These are phyloP conservation scores for Cladopsammia gracilis DNA, from an alignment of 64 coral and sea anemone genomes.

Conservation along the genomic window DNA sequence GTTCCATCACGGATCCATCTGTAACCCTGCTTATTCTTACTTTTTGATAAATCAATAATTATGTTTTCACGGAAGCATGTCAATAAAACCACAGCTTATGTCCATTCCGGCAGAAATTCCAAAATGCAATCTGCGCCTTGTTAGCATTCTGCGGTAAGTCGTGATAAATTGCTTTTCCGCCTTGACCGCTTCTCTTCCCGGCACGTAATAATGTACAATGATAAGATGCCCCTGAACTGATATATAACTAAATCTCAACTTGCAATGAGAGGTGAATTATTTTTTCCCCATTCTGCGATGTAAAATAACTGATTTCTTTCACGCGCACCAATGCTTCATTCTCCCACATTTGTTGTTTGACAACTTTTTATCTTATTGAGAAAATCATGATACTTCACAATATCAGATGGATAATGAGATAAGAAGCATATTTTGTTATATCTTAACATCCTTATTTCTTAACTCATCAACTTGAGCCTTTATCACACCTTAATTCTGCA, in stretches of 20 bases:
- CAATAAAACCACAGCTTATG: no score
- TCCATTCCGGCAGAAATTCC: neutral
- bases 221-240: no score
- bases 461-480: neutral
- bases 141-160: neutral
- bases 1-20: no score
- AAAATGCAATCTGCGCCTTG: conserved; percentile 10
- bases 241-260: neutral
- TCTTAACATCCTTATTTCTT: conserved; percentile 22
- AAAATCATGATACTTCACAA: neutral
- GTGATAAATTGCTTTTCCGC: neutral
- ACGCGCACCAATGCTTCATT: neutral
- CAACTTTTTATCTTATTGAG: conserved; percentile 18
- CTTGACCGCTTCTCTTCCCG: neutral
- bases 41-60: no score
- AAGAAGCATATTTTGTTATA: neutral
- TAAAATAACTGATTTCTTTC: neutral
- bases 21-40: no score
- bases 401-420: conserved; percentile 32
- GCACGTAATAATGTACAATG: neutral
- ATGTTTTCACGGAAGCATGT: no score
- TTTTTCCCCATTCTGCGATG: no score
- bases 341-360: neutral
- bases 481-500: conserved; percentile 12
- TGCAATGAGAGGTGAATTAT: no score